Evolutionary conservation across 2,797 vertebrate genomes (phyloP).

Genomic region (Crypturellus tataupa): DNA sequence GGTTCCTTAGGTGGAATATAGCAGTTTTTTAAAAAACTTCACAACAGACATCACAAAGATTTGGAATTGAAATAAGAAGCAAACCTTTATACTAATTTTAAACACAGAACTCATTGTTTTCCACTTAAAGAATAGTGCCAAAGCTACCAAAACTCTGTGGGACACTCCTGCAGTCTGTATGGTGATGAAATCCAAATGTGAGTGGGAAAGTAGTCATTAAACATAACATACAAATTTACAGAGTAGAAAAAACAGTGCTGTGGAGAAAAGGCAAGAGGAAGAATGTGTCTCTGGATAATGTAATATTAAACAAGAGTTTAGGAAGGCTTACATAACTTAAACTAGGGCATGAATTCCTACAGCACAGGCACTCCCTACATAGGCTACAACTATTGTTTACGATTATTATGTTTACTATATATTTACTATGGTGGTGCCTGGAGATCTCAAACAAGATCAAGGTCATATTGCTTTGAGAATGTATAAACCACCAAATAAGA

Average conservation of each 20-base stretch:
- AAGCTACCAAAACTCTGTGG: not conserved
- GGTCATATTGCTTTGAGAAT: not conserved
- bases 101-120: not conserved
- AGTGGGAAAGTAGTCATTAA: not conserved
- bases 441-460: not conserved
- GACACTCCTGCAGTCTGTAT: not conserved
- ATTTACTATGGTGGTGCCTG: not conserved
- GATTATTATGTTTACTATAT: not conserved
- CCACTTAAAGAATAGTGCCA: not conserved
- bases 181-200: not conserved
- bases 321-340: not conserved
- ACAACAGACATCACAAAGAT: not conserved
- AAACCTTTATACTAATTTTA: not conserved
- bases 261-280: not conserved
- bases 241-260: not conserved
- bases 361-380: not conserved
- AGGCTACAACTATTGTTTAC: not conserved
- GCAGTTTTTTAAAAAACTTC: not conserved
- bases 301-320: not conserved
- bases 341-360: not conserved
- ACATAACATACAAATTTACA: not conserved
- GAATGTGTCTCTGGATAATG: not conserved
- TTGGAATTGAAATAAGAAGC: not conserved
- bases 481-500: not conserved
- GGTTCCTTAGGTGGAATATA: not conserved